Evolutionary conservation across 2,113 vertebrate genomes (phyloP).

Genomic region (Chroicocephalus ridibundus): DNA sequence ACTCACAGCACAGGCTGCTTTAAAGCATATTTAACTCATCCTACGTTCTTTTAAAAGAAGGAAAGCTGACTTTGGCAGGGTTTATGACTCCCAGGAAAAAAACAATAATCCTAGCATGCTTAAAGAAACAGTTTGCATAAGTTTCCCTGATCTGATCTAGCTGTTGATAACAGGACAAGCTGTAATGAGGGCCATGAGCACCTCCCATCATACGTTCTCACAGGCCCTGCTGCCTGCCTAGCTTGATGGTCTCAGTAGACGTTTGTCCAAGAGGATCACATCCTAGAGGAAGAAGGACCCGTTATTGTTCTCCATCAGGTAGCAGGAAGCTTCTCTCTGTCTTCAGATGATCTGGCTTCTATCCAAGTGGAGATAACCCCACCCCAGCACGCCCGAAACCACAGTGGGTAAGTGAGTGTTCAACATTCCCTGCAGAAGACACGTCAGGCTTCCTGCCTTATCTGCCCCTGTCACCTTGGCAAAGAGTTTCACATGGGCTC

Average conservation of each 20-base stretch:
- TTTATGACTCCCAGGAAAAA: not conserved
- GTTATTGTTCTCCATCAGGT: not conserved
- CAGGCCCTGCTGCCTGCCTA: not conserved
- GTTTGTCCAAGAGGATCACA: not conserved
- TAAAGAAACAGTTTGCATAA: conserved; percentile 4
- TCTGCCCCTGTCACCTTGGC: not conserved
- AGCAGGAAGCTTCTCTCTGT: not conserved
- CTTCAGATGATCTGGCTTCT: not conserved
- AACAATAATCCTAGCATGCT: not conserved
- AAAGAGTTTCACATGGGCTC: not conserved
- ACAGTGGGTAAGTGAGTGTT: not conserved
- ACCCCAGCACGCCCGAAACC: not conserved
- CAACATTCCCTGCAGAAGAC: not conserved
- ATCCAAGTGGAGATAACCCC: not conserved
- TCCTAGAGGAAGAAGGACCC: not conserved
- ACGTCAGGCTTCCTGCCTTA: not conserved
- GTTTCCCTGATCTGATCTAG: conserved; percentile 31
- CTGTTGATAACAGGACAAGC: not conserved
- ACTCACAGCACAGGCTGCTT: not conserved
- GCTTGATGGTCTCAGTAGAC: not conserved
- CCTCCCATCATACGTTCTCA: not conserved
- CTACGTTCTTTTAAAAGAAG: conserved; percentile 32
- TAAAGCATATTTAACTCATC: conserved; percentile 45
- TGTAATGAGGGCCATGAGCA: not conserved
- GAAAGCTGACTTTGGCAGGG: conserved; percentile 19